Evolutionary conservation across 92 coral and sea anemone genomes (phyloP).

Genomic region (Meandrina meandrites): DNA sequence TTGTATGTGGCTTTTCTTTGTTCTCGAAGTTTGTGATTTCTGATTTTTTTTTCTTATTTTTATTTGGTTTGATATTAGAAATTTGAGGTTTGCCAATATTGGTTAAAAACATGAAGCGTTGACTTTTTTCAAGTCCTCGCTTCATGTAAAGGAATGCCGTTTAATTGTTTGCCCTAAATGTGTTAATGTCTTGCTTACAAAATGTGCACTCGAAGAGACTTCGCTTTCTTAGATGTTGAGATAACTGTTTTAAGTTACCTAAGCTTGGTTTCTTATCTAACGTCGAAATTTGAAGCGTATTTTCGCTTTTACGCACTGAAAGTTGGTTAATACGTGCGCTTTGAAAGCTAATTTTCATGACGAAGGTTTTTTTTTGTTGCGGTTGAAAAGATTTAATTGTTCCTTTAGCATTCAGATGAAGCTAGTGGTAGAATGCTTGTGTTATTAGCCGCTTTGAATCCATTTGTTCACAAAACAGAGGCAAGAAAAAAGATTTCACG

Average conservation of each 20-base stretch:
- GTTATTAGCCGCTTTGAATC: slow-evolving; percentile 11
- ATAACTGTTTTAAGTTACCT: not conserved
- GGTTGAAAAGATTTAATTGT: slow-evolving; percentile 18
- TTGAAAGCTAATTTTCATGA: not conserved
- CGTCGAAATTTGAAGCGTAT: no score
- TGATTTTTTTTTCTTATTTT: slow-evolving; percentile 6
- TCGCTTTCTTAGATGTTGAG: not conserved
- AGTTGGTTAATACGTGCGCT: not conserved
- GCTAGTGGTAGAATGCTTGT: not conserved
- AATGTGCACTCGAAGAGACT: not conserved
- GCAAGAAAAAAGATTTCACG: not conserved
- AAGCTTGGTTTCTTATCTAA: not conserved
- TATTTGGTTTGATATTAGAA: slow-evolving; percentile 35
- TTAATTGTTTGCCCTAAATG: slow-evolving; percentile 4
- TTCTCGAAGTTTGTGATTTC: slow-evolving; percentile 14
- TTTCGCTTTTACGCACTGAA: not conserved
- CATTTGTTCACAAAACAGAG: not conserved
- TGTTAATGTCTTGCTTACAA: not conserved
- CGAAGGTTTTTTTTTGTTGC: not conserved
- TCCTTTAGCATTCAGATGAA: slow-evolving; percentile 44
- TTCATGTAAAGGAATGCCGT: slow-evolving; percentile 45
- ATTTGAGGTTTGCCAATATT: slow-evolving; percentile 13
- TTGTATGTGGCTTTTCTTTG: not conserved
- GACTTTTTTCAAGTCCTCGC: slow-evolving; percentile 1
- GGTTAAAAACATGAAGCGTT: slow-evolving; percentile 1